These are phyloP conservation scores for Limnephilus rhombicus DNA, from an alignment of 2,888 invertebrate species.

Conservation along the genomic window DNA sequence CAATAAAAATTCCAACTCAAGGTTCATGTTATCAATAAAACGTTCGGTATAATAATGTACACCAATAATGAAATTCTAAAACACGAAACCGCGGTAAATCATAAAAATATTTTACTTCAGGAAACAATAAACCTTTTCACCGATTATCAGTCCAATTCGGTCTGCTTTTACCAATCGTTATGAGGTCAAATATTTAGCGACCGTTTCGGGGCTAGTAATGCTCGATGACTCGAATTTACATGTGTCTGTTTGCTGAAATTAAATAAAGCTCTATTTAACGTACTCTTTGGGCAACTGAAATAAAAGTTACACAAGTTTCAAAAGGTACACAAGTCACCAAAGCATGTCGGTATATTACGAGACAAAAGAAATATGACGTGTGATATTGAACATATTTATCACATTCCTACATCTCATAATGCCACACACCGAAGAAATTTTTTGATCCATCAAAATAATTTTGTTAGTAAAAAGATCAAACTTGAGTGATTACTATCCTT, in stretches of 20 bases:
- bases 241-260: not conserved
- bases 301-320: not conserved
- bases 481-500: not conserved
- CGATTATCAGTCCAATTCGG: not conserved
- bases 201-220: not conserved
- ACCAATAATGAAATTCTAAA: not conserved
- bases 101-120: not conserved
- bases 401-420: not conserved
- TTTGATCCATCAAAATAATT: not conserved
- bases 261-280: no score
- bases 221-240: not conserved
- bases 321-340: not conserved
- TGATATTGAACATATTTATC: not conserved
- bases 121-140: not conserved
- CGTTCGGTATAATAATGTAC: not conserved
- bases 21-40: not conserved
- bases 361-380: not conserved
- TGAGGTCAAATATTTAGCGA: not conserved
- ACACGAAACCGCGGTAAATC: not conserved
- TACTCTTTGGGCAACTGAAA: not conserved
- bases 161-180: not conserved
- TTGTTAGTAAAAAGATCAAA: not conserved
- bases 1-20: not conserved
- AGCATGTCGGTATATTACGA: not conserved
- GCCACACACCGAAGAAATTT: not conserved